These are phyloP conservation scores for Balaenoptera acutorostrata DNA, from an alignment of 2,113 vertebrate genomes.

Conservation along the genomic window DNA sequence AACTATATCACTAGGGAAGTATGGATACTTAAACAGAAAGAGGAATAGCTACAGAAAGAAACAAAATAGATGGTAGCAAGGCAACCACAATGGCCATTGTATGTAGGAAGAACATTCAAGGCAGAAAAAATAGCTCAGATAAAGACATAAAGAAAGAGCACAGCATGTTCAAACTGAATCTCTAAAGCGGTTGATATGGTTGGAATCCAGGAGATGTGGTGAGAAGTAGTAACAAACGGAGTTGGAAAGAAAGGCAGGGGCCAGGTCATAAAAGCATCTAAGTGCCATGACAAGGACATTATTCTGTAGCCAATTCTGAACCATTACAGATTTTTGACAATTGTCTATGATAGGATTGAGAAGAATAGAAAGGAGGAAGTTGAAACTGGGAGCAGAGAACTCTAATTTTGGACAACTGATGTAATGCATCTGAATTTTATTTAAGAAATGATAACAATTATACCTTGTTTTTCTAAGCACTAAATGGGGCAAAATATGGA, in stretches of 20 bases:
- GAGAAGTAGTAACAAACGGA: background rate
- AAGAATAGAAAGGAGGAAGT: background rate
- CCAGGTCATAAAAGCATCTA: background rate
- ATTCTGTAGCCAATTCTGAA: background rate
- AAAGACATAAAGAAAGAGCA: background rate
- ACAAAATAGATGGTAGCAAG: background rate
- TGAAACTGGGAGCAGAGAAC: background rate
- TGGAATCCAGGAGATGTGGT: background rate
- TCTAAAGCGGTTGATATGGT: background rate
- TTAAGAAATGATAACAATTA: background rate
- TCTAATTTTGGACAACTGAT: background rate
- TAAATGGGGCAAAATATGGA: background rate
- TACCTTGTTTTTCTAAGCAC: background rate
- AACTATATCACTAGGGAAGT: background rate
- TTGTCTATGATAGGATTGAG: background rate
- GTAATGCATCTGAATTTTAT: background rate
- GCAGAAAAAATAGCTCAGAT: background rate
- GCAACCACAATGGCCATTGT: background rate
- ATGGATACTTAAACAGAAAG: background rate
- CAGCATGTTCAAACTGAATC: background rate
- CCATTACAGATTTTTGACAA: background rate
- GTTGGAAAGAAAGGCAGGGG: background rate
- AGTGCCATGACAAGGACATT: background rate
- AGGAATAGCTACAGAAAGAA: background rate
- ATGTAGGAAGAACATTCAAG: background rate